phyloP scores from a whole-genome alignment of 2,888 invertebrate genomes.

The Smittia aterrima region DNA sequence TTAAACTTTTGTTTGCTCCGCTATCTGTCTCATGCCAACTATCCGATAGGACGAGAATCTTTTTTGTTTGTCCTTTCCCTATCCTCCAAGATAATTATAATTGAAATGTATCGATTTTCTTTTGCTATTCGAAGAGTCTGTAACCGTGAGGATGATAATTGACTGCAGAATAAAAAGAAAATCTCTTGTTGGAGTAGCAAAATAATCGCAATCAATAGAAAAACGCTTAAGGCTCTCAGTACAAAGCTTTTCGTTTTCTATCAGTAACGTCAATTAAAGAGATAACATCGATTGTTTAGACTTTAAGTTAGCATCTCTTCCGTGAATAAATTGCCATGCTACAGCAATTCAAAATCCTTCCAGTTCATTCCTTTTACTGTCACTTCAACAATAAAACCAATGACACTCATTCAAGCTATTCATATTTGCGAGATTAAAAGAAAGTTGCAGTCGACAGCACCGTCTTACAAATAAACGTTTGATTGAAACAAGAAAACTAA shows the following conservation, averaged over 20 bases:
- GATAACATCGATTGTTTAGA: too few species aligned
- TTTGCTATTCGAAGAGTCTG: background rate
- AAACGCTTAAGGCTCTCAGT: background rate
- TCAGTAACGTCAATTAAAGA: too few species aligned
- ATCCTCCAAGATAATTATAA: slow-evolving; percentile 25
- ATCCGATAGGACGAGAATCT: background rate
- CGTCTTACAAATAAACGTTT: slow-evolving; percentile 2
- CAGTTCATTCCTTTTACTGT: too few species aligned
- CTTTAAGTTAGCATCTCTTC: too few species aligned
- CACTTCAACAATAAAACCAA: too few species aligned
- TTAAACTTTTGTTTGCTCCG: slow-evolving; percentile 20
- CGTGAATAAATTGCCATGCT: too few species aligned
- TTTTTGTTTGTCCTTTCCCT: background rate
- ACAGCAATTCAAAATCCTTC: too few species aligned
- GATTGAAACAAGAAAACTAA: background rate
- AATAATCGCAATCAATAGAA: background rate
- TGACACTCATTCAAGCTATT: too few species aligned
- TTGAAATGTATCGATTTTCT: slow-evolving; percentile 32
- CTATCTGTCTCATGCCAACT: background rate
- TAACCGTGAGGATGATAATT: background rate
- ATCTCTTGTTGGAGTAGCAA: too few species aligned
- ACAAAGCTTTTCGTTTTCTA: too few species aligned
- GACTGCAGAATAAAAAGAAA: background rate
- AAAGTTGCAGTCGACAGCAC: slow-evolving; percentile 10
- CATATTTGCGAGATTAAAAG: background rate